Conservation (phyloP, 2,888 invertebrate species). For the Orthosia gothica region DNA sequence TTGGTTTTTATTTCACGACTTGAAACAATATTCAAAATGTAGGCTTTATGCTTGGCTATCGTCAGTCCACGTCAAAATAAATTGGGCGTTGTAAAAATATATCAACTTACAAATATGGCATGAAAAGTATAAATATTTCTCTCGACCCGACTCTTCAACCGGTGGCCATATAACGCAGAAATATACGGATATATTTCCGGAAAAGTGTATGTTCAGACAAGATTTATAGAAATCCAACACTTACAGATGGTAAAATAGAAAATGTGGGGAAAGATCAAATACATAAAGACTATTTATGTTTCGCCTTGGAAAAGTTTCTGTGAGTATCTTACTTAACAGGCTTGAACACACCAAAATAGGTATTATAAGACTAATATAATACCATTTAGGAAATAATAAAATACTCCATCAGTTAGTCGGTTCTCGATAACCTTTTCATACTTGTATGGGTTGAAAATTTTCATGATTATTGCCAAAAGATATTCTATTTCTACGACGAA, state of each 20-base stretch:
- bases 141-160: slow-evolving; percentile 40
- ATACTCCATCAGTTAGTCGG: not conserved
- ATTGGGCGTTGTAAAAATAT: slow-evolving; percentile 40
- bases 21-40: not conserved
- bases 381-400: not conserved
- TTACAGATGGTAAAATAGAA: slow-evolving; percentile 40
- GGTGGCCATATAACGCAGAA: slow-evolving; percentile 34
- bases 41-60: not conserved
- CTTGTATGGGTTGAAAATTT: not conserved
- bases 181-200: slow-evolving; percentile 52
- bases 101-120: slow-evolving; percentile 33
- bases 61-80: slow-evolving; percentile 27
- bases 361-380: not conserved
- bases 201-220: slow-evolving; percentile 45
- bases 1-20: not conserved
- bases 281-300: slow-evolving; percentile 4
- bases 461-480: not conserved
- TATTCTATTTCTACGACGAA: not conserved
- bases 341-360: not conserved
- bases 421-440: not conserved
- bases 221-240: slow-evolving; percentile 55
- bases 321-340: not conserved
- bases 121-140: slow-evolving; percentile 31
- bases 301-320: not conserved
- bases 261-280: slow-evolving; percentile 29